A percentile compares a stretch with the other conserved stretches of the same genome.
These are phyloP conservation scores for Amblyjoppa proteus DNA, from an alignment of 2,888 invertebrate genomes.

Conservation along the genomic window DNA sequence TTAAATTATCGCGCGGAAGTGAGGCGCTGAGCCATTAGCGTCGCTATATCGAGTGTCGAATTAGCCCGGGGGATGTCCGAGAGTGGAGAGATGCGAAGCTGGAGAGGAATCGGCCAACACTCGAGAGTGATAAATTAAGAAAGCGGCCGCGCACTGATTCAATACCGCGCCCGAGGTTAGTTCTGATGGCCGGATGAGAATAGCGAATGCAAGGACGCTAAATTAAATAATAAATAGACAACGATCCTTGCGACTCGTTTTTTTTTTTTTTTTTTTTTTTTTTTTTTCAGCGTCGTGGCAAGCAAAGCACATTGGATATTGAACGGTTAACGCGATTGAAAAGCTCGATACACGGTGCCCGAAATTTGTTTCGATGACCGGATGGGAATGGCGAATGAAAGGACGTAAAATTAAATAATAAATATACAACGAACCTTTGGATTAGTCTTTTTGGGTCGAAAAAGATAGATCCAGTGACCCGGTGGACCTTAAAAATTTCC, in stretches of 20 bases:
- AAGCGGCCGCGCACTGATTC: conserved; percentile 26
- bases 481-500: too few species aligned
- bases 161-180: background rate
- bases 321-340: too few species aligned
- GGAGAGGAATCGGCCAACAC: conserved; percentile 43
- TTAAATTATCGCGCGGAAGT: conserved; percentile 65
- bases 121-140: conserved; percentile 66
- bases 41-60: conserved; percentile 67
- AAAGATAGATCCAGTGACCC: too few species aligned
- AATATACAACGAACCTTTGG: background rate
- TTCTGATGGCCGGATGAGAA: conserved; percentile 14
- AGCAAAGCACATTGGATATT: too few species aligned
- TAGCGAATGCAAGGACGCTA: background rate
- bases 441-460: background rate
- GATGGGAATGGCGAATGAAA: background rate
- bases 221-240: background rate
- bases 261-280: background rate
- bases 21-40: conserved; percentile 66
- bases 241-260: background rate
- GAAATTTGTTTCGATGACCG: conserved; percentile 15
- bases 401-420: background rate
- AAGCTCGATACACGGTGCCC: background rate
- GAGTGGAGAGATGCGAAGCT: conserved; percentile 48
- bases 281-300: too few species aligned
- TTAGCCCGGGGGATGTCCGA: conserved; percentile 63